Evolutionary conservation across 2,888 invertebrate genomes (phyloP).

Genomic region (Seira sanloemensis): DNA sequence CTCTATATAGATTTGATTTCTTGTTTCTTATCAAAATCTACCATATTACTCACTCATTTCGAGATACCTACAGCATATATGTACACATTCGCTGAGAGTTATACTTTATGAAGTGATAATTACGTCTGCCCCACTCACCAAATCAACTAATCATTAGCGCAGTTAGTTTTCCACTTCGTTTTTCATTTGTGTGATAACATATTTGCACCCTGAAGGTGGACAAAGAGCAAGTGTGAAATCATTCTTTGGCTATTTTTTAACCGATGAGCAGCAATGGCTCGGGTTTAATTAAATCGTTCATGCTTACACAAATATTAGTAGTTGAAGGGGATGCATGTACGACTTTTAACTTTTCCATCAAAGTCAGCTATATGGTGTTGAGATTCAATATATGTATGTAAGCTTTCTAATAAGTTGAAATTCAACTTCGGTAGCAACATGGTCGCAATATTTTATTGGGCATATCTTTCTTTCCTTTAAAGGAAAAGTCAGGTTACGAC

Average conservation of each 20-base stretch:
- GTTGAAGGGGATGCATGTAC: background rate
- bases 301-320: background rate
- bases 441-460: background rate
- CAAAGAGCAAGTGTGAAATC: background rate
- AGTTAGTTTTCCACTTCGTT: background rate
- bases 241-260: background rate
- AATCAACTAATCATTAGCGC: background rate
- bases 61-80: background rate
- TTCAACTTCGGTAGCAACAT: background rate
- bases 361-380: too few relatives aligned
- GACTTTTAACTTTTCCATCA: too few relatives aligned
- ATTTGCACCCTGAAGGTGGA: background rate
- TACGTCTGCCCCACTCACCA: background rate
- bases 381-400: too few relatives aligned
- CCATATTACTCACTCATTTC: background rate
- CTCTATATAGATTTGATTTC: background rate
- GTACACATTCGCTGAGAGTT: background rate
- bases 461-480: background rate
- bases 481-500: background rate
- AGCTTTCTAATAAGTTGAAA: background rate
- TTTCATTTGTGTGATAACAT: background rate
- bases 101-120: slow-evolving; percentile 48
- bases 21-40: background rate
- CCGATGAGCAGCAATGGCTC: background rate
- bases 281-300: background rate